Percentiles rank a stretch among this genome's conserved stretches.
Conservation (phyloP, 2,113 vertebrate genomes). For the Glareola pratincola region DNA sequence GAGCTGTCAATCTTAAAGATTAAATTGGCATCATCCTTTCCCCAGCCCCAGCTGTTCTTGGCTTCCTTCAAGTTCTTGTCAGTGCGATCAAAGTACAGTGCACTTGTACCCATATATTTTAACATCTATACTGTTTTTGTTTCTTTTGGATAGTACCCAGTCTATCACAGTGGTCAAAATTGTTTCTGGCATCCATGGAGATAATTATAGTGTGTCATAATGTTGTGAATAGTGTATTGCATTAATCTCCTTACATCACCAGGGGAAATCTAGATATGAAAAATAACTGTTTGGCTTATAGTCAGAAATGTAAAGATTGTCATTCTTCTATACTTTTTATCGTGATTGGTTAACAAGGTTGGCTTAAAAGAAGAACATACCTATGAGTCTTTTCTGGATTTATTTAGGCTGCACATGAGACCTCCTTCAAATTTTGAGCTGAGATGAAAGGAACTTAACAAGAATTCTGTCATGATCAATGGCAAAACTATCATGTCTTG, state of each 20-base stretch:
- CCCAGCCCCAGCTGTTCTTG: neutral
- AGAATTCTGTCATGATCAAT: neutral
- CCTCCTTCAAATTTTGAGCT: neutral
- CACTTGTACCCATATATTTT: neutral
- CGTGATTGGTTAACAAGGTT: neutral
- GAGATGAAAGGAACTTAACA: neutral
- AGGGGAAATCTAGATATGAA: neutral
- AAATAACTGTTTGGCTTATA: neutral
- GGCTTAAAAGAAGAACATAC: neutral
- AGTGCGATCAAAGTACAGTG: neutral
- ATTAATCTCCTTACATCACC: neutral
- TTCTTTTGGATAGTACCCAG: neutral
- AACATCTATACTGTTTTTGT: neutral
- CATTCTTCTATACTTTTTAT: neutral
- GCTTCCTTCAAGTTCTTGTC: neutral
- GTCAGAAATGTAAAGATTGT: neutral
- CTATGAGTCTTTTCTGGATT: neutral
- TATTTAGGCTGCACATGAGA: neutral
- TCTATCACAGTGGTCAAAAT: neutral
- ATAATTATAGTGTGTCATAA: neutral
- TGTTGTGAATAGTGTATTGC: neutral
- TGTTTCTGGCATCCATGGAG: neutral
- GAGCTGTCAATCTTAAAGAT: neutral
- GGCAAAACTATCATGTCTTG: neutral
- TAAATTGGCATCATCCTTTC: slow-evolving; percentile 28